Evolutionary conservation across 2,113 vertebrate genomes (phyloP).

Genomic region (Gambusia affinis): DNA sequence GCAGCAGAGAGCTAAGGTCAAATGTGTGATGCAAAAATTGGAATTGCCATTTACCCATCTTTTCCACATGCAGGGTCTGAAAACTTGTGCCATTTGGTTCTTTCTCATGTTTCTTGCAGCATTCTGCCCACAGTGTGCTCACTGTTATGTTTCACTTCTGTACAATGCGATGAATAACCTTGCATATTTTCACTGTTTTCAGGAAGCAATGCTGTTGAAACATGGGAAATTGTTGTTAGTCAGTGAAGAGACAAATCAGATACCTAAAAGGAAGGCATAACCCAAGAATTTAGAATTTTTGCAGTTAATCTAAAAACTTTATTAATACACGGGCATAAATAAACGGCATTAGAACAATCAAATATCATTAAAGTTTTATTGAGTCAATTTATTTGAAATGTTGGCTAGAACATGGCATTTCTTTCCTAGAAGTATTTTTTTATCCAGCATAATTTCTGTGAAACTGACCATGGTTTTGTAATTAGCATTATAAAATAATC

Average conservation of each 20-base stretch:
- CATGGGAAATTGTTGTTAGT: neutral
- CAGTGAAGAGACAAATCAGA: neutral
- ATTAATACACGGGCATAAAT: neutral
- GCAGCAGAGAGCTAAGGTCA: constrained; percentile 5
- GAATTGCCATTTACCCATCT: neutral
- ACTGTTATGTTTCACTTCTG: neutral
- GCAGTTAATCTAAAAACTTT: neutral
- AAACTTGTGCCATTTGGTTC: neutral
- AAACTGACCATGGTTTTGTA: too few relatives aligned
- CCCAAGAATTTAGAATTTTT: neutral
- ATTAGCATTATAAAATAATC: too few relatives aligned
- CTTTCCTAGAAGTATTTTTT: too few relatives aligned
- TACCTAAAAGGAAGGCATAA: neutral
- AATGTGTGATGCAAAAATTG: neutral
- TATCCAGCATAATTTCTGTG: too few relatives aligned
- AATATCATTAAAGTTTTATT: too few relatives aligned
- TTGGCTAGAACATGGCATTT: too few relatives aligned
- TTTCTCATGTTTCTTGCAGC: neutral
- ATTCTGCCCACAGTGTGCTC: neutral
- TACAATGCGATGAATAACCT: neutral
- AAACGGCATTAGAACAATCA: neutral
- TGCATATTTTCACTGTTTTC: neutral
- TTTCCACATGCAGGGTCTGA: neutral
- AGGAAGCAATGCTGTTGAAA: neutral
- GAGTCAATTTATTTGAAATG: too few relatives aligned